Percentiles rank a stretch among this genome's conserved stretches.
Conservation (phyloP, 1,140 invertebrate genomes). For the Trachymyrmex septentrionalis region DNA sequence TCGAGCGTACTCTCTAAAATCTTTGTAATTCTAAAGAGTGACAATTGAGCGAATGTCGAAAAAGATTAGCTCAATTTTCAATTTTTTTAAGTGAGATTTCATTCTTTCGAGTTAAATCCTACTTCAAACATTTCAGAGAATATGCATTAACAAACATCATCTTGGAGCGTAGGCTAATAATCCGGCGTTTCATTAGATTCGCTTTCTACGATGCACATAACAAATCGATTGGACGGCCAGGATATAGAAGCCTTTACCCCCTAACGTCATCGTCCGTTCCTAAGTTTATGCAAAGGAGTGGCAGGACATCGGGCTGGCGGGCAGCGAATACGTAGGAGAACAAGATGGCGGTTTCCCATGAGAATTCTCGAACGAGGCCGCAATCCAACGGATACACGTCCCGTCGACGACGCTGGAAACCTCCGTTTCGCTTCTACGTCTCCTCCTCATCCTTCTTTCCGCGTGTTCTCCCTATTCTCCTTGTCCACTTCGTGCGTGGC, state of each 20-base stretch:
- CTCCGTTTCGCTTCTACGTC: slow-evolving; percentile 63
- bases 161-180: slow-evolving; percentile 21
- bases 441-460: slow-evolving; percentile 47
- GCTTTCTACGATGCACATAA: slow-evolving; percentile 57
- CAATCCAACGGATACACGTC: slow-evolving; percentile 84
- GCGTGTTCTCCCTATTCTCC: slow-evolving; percentile 38
- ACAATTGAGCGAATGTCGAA: no score
- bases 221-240: slow-evolving; percentile 72
- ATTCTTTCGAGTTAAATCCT: no score
- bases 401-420: slow-evolving; percentile 77
- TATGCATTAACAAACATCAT: background rate
- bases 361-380: slow-evolving; percentile 83
- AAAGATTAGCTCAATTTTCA: no score
- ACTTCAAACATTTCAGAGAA: no score
- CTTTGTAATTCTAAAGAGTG: no score
- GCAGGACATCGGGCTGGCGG: slow-evolving; percentile 76
- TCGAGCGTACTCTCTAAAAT: no score
- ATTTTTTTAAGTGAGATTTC: no score
- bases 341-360: slow-evolving; percentile 83
- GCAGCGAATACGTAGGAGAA: slow-evolving; percentile 73
- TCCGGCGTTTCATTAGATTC: slow-evolving; percentile 47
- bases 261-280: slow-evolving; percentile 78
- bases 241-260: slow-evolving; percentile 69
- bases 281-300: slow-evolving; percentile 83
- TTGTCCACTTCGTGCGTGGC: slow-evolving; percentile 75